Evolutionary conservation across 2,113 vertebrate genomes (phyloP), one percentile per base, ranked within the genome.

Genomic region (Callithrix jacchus): DNA sequence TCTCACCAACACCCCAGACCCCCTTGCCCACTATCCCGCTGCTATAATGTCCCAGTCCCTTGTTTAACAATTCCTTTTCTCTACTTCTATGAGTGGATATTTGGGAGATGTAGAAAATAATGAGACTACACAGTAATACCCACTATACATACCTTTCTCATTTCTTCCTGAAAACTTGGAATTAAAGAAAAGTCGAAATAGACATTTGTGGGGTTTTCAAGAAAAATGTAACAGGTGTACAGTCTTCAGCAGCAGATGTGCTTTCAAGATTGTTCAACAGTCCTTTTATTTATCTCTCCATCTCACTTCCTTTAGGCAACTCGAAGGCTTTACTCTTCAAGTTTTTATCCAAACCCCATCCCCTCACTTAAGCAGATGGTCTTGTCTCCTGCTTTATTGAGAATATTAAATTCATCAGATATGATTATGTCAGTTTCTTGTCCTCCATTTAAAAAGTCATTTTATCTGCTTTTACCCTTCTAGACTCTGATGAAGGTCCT

Each of bases 31-130:
- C 87, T 27, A 4, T n/a, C 27, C 42, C 9, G n/a, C 49, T 17
- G 42, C 52, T 71, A 0, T 49, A 1, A 25, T 12, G 1, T 40
- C 42, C 32, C 17, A 16, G 17, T 47, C 45, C 27, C 1, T 14
- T 6, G 30, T 37, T 70, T 20, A 1, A 7, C 52, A 10, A 5
- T 21, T 37, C 42, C 35, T 35, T 42, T 73, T 16, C 56, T 47
- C 58, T 7, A 8, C 45, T 5, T 54, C 74, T 71, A 4, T 37
- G 5, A 18, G 27, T 30, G 52, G n/a, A 27, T 5, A 3, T 68
- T 61, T 21, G 79, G 47, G 56, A 83, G 77, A 47, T 9, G 14
- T 3, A n/a, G 64, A 81, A 71, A 47, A 70, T 23, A 37, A 14
- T 6, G 37, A 35, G 45, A 8, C 47, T 49, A 32, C 20, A 2